Evolutionary conservation across 2,113 vertebrate species (phyloP), one percentile per base, ranked within the genome.

Genomic region (Larimichthys crocea): DNA sequence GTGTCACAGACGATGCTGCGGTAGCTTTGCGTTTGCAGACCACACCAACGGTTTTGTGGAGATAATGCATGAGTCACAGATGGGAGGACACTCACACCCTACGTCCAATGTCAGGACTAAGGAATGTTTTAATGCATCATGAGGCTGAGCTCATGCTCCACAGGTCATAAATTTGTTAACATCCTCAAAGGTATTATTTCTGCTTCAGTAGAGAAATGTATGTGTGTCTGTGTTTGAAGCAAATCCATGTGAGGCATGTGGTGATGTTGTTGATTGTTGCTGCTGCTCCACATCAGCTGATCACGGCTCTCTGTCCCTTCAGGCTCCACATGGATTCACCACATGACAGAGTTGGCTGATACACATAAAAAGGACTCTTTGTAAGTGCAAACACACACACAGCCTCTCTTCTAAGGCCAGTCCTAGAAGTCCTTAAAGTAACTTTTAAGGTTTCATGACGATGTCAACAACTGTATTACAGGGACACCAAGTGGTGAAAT

Each of bases 401-500:
- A 49, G 48, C 24, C 52, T 80, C 29, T 55, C 22, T 59, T 60
- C 57, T 65, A 55, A 80, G 55, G 29, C 57, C 69, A 48, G 22
- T 2, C 22, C 26, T 4, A 56, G 42, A 73, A 3, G 26, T 26
- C 42, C 72, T 71, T 77, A 0, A 57, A 40, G 56, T 31, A 29
- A 79, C 65, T 68, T 56, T 4, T 20, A 16, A 14, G 15, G 9
- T 5, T 1, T 60, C 1, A 3, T 22, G 24, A 57, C 1, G n/a
- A 26, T 1, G 9, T 24, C 74, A 67, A 63, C 53, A 12, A 15
- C 74, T 82, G 86, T 79, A 26, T 14, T 50, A 55, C 19, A 69
- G 92, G 14, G 92, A 89, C 94, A 80, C 69, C 91, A 71, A 44
- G 92, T 92, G 94, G 93, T 79, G 46, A 29, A 29, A 57, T 17